Evolutionary conservation across 2,888 invertebrate genomes (phyloP).

Genomic region (Phragmatobia fuliginosa): DNA sequence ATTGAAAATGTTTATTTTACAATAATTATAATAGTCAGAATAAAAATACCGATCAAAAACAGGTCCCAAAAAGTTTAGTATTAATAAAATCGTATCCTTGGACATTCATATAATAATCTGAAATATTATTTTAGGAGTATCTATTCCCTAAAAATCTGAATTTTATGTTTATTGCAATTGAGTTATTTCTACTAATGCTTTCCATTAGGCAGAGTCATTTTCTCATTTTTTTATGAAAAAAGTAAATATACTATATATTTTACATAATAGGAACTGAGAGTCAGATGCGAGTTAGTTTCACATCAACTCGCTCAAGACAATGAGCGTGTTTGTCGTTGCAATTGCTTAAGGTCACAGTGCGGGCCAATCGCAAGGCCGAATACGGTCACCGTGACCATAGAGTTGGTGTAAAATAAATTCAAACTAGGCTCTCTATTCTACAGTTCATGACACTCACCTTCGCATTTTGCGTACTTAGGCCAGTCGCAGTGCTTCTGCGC

Average conservation of each 20-base stretch:
- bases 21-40: not conserved
- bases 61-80: not conserved
- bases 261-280: not conserved
- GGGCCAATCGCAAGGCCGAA: too few relatives aligned
- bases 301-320: too few relatives aligned
- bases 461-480: slow-evolving; percentile 91
- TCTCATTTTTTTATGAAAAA: too few relatives aligned
- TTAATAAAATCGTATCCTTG: not conserved
- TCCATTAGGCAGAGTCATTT: too few relatives aligned
- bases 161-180: not conserved
- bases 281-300: too few relatives aligned
- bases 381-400: not conserved
- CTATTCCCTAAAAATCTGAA: not conserved
- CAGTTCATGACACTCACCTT: slow-evolving; percentile 54
- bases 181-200: too few relatives aligned
- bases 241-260: too few relatives aligned
- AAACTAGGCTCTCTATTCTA: not conserved
- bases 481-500: slow-evolving; percentile 91
- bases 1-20: not conserved
- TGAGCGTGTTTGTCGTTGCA: not conserved
- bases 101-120: not conserved
- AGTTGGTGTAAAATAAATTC: not conserved
- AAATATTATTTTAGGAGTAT: not conserved
- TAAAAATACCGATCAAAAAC: not conserved
- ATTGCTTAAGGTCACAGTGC: not conserved